Percentiles rank a stretch among this genome's conserved stretches.
Evolutionary conservation across 2,888 invertebrate genomes (phyloP).

Genomic region (Campoplex capitator): DNA sequence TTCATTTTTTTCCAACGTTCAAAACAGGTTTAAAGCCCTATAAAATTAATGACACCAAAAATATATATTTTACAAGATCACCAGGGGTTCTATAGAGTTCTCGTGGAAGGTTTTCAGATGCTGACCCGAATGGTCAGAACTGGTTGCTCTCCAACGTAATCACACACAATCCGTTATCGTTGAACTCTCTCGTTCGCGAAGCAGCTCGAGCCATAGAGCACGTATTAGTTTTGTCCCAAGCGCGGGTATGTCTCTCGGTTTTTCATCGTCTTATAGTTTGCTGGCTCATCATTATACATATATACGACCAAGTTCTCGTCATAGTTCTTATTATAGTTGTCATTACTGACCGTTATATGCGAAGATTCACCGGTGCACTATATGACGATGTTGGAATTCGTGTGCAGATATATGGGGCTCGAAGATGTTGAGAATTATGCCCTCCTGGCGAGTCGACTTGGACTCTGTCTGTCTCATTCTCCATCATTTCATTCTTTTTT

Average conservation of each 20-base stretch:
- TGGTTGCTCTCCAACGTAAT: constrained; percentile 23
- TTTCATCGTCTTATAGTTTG: constrained; percentile 56
- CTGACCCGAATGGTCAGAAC: constrained; percentile 26
- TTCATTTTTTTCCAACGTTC: not conserved
- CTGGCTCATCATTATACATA: constrained; percentile 58
- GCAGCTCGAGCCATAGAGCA: constrained; percentile 49
- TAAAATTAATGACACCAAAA: not conserved
- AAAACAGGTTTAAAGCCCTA: not conserved
- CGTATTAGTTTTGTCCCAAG: constrained; percentile 66
- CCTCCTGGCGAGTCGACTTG: constrained; percentile 16
- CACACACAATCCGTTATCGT: constrained; percentile 59
- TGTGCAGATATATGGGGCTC: constrained; percentile 11
- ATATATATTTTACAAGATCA: not conserved
- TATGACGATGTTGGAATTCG: constrained; percentile 44
- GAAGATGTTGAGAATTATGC: constrained; percentile 28
- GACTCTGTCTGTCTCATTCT: not conserved
- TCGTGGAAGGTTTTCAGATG: not conserved
- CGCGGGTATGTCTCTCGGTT: constrained; percentile 55
- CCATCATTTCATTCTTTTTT: not conserved
- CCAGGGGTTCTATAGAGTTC: not conserved
- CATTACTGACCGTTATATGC: constrained; percentile 73
- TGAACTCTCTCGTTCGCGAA: constrained; percentile 59
- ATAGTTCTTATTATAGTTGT: constrained; percentile 71
- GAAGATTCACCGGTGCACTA: constrained; percentile 66
- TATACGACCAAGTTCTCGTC: constrained; percentile 60